Conservation (phyloP, 1,140 invertebrate species). For the Aphelenchoides avenae region DNA sequence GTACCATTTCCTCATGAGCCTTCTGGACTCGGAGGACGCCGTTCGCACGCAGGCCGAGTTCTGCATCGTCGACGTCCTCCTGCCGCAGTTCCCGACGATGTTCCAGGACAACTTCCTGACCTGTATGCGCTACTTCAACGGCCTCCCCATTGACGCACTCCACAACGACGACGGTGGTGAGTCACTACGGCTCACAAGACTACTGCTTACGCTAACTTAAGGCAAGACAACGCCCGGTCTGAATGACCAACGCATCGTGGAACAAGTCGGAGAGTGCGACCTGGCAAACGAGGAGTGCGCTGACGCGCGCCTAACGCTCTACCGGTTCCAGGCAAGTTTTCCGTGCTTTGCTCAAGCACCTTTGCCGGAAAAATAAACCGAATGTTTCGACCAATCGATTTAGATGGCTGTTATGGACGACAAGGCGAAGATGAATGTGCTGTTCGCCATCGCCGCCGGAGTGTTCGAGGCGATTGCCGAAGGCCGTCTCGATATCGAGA, state of each 20-base stretch:
- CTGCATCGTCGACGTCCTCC: conserved; percentile 59
- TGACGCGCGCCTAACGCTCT: conserved; percentile 35
- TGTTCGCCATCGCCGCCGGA: conserved; percentile 31
- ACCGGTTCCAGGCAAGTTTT: conserved; percentile 39
- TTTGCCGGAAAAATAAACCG: too few species aligned
- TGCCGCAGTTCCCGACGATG: conserved; percentile 57
- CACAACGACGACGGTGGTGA: conserved; percentile 16
- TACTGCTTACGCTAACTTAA: neutral
- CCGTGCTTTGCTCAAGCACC: neutral
- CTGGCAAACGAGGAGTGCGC: conserved; percentile 3
- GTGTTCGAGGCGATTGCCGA: conserved; percentile 34
- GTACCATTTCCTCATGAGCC: conserved; percentile 59
- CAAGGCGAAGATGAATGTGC: conserved; percentile 25
- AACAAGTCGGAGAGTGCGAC: conserved; percentile 10
- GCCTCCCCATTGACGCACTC: conserved; percentile 25
- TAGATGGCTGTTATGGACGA: conserved; percentile 38
- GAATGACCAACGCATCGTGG: conserved; percentile 15
- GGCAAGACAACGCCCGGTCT: conserved; percentile 4
- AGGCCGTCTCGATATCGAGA: conserved; percentile 9
- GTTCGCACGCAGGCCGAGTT: conserved; percentile 51
- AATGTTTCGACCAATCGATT: conserved; percentile 11
- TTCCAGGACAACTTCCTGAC: conserved; percentile 62
- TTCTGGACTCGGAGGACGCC: conserved; percentile 56
- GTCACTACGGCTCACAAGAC: conserved; percentile 18
- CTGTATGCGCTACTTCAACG: conserved; percentile 61